Conservation (phyloP, 2,888 invertebrate genomes). For the Dichetophora obliterata region DNA sequence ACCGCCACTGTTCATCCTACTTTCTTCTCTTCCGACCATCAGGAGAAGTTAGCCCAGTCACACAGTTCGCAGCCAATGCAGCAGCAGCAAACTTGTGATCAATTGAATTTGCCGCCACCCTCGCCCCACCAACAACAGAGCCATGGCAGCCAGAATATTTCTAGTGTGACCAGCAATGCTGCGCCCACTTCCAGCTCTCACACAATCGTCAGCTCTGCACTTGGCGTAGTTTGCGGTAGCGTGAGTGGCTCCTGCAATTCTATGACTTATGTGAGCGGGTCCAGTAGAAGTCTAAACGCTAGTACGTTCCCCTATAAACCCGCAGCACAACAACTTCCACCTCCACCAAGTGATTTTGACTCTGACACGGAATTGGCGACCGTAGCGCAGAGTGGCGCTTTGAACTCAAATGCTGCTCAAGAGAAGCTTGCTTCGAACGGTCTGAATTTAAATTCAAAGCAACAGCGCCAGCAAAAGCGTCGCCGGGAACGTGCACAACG, state of each 20-base stretch:
- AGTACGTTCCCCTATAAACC: conserved; percentile 42
- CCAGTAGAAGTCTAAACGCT: conserved; percentile 24
- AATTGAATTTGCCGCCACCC: conserved; percentile 58
- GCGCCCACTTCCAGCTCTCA: conserved; percentile 49
- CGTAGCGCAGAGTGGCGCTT: conserved; percentile 58
- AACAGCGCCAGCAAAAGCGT: conserved; percentile 79
- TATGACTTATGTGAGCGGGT: conserved; percentile 45
- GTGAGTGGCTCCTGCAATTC: conserved; percentile 43
- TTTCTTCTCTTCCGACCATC: conserved; percentile 32
- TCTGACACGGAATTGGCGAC: conserved; percentile 67
- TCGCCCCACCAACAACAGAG: conserved; percentile 52
- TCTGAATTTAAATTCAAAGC: conserved; percentile 63
- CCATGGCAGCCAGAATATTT: conserved; percentile 43
- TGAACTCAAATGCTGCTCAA: conserved; percentile 50
- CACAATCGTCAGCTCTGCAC: conserved; percentile 41
- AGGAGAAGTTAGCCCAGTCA: conserved; percentile 27
- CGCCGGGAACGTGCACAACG: conserved; percentile 92
- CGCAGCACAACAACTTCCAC: conserved; percentile 47
- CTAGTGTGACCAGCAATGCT: conserved; percentile 23
- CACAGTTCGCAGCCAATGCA: conserved; percentile 34
- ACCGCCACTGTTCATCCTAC: conserved; percentile 43
- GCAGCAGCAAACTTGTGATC: conserved; percentile 42
- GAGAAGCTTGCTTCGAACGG: conserved; percentile 54
- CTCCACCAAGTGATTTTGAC: conserved; percentile 64
- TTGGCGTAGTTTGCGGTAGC: conserved; percentile 42